phyloP scores from a whole-genome alignment of 1,140 invertebrate species.

The Drosophila seguyi region DNA sequence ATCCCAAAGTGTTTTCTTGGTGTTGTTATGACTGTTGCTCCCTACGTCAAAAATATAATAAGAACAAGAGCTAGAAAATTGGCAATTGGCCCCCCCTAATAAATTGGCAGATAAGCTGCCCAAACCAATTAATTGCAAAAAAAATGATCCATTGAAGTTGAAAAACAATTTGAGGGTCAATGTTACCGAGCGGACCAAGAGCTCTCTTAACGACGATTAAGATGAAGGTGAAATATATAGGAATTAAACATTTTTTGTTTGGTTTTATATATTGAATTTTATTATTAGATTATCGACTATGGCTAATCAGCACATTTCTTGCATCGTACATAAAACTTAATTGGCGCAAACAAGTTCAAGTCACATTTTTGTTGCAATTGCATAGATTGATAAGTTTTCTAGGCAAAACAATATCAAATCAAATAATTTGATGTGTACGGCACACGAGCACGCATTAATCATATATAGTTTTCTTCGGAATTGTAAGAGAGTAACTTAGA shows the following conservation, averaged over 20 bases:
- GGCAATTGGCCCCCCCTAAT: constrained; percentile 14
- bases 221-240: background rate
- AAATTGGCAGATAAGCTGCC: constrained; percentile 28
- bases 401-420: constrained; percentile 49
- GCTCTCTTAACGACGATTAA: background rate
- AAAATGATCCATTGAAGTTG: background rate
- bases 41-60: background rate
- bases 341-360: constrained; percentile 76
- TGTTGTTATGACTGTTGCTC: constrained; percentile 8
- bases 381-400: constrained; percentile 69
- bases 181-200: constrained; percentile 19
- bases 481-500: background rate
- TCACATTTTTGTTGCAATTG: constrained; percentile 62
- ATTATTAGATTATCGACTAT: constrained; percentile 79
- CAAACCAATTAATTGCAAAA: constrained; percentile 12
- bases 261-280: constrained; percentile 50
- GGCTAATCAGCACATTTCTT: constrained; percentile 76
- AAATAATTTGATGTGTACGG: constrained; percentile 34
- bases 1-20: constrained; percentile 19
- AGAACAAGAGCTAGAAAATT: constrained; percentile 2
- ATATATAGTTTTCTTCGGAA: constrained; percentile 1
- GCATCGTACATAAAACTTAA: constrained; percentile 78
- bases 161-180: constrained; percentile 30
- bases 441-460: constrained; percentile 1
- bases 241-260: constrained; percentile 11